These are phyloP conservation scores for Andrena hattorfiana DNA, from an alignment of 2,888 invertebrate genomes.

Conservation along the genomic window DNA sequence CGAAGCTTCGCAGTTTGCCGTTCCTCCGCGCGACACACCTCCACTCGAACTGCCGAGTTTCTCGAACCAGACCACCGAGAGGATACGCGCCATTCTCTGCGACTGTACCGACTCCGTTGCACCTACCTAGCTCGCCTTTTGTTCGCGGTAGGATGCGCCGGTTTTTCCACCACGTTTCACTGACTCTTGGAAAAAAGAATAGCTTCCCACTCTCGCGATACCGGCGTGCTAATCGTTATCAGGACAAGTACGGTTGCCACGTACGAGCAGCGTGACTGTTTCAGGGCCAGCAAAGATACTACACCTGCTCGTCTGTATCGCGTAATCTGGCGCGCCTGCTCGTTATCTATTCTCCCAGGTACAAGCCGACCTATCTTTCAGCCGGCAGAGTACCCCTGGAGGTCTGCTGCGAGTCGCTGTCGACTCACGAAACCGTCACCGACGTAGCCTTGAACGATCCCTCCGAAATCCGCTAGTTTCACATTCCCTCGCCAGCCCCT, in stretches of 20 bases:
- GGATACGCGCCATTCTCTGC: not conserved
- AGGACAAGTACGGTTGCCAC: constrained; percentile 24
- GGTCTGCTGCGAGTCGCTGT: not conserved
- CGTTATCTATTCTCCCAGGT: constrained; percentile 25
- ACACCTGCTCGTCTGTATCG: constrained; percentile 35
- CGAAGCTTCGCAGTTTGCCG: constrained; percentile 20
- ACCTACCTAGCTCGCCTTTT: not conserved
- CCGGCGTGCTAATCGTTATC: constrained; percentile 11
- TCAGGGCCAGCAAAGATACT: constrained; percentile 12
- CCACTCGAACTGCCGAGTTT: not conserved
- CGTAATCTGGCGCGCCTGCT: not conserved
- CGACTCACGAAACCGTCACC: not conserved
- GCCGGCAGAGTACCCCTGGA: not conserved
- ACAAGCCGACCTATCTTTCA: constrained; percentile 23
- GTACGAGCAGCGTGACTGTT: constrained; percentile 38
- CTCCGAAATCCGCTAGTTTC: not conserved
- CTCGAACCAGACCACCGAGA: not conserved
- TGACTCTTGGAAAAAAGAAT: constrained; percentile 41
- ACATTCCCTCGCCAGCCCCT: not conserved
- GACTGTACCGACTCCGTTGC: too few species aligned
- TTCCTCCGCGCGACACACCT: constrained; percentile 21
- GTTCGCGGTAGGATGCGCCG: not conserved
- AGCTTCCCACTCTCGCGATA: not conserved
- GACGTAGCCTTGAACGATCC: constrained; percentile 12
- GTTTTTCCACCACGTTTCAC: constrained; percentile 23